Evolutionary conservation across 2,888 invertebrate species (phyloP).

Genomic region (Ischnura elegans): DNA sequence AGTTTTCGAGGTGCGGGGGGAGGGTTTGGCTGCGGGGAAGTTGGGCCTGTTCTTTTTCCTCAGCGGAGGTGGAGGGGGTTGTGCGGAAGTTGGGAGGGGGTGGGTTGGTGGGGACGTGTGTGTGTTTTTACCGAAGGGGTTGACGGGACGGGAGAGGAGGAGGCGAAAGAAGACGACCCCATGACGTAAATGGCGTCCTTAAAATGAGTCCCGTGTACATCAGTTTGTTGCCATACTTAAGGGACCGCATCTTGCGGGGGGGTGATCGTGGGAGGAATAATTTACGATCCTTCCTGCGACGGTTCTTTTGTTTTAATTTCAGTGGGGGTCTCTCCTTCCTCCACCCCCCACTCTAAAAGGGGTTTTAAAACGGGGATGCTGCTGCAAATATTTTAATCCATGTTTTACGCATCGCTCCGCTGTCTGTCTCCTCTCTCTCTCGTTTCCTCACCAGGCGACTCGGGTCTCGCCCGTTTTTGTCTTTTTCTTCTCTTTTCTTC

Average conservation of each 20-base stretch:
- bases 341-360: too few species aligned
- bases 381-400: constrained; percentile 53
- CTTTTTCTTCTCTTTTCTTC: neutral
- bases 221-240: constrained; percentile 66
- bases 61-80: neutral
- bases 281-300: constrained; percentile 11
- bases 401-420: neutral
- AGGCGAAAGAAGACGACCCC: constrained; percentile 16
- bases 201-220: constrained; percentile 67
- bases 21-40: too few species aligned
- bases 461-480: too few species aligned
- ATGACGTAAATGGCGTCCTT: constrained; percentile 58
- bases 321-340: neutral
- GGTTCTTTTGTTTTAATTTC: constrained; percentile 43
- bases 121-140: neutral
- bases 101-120: neutral
- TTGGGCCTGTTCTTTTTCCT: too few species aligned
- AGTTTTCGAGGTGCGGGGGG: neutral
- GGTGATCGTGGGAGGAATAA: constrained; percentile 46
- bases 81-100: neutral
- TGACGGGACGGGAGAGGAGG: neutral
- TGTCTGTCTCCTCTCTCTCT: too few species aligned
- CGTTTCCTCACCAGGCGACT: too few species aligned
- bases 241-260: constrained; percentile 50
- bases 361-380: constrained; percentile 9